Evolutionary conservation across 2,113 vertebrate species (phyloP).

Genomic region (Sylvia atricapilla): DNA sequence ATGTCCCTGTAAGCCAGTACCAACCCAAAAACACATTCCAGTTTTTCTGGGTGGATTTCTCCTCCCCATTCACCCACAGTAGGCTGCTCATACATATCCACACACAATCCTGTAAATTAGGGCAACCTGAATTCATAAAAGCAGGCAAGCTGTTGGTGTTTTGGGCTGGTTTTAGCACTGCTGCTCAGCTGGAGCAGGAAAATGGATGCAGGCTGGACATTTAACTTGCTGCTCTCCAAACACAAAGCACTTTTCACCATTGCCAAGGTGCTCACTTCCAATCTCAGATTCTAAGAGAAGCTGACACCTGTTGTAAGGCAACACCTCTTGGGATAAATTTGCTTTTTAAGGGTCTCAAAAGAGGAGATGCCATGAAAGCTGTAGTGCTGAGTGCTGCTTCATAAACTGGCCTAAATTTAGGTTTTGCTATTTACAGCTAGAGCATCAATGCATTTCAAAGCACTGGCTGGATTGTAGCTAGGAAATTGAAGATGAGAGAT

Average conservation of each 20-base stretch:
- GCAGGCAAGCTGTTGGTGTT: neutral
- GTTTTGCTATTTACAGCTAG: neutral
- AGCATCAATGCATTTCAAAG: neutral
- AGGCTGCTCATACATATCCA: neutral
- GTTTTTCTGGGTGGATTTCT: neutral
- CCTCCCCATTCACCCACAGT: neutral
- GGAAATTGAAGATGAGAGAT: neutral
- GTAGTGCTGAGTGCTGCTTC: neutral
- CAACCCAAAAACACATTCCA: neutral
- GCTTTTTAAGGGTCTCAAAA: neutral
- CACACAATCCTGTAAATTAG: neutral
- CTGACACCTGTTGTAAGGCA: neutral
- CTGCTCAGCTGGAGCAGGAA: neutral
- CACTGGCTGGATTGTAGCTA: neutral
- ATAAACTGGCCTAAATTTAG: neutral
- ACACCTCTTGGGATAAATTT: neutral
- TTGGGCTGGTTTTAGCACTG: neutral
- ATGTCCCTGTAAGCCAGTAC: neutral
- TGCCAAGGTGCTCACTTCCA: neutral
- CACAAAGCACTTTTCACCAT: neutral
- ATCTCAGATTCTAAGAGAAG: neutral
- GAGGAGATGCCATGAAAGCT: neutral
- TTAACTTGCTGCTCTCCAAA: constrained; percentile 6
- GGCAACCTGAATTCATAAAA: neutral
- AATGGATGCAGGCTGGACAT: neutral